A percentile compares a stretch with the other conserved stretches of the same genome.
Conservation (phyloP, 53 echinoderm and acorn worm species). For the Echinometra lucunter region DNA sequence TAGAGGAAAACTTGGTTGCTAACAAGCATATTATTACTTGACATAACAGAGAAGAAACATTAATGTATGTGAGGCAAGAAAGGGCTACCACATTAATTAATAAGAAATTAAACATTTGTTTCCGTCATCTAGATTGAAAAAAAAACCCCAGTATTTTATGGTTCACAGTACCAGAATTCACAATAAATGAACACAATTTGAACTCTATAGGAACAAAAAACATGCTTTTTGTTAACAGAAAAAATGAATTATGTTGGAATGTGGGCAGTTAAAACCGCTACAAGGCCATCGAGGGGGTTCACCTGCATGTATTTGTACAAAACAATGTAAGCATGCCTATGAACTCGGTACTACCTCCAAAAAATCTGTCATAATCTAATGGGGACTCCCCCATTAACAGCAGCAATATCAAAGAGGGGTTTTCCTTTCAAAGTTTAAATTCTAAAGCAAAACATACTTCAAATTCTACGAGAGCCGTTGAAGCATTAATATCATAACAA, state of each 20-base stretch:
- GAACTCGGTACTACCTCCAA: no score
- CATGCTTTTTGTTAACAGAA: no score
- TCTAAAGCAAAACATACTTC: background rate
- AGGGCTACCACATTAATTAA: background rate
- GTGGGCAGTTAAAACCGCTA: no score
- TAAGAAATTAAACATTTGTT: no score
- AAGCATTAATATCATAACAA: slow-evolving; percentile 1
- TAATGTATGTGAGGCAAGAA: background rate
- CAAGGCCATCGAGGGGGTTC: no score
- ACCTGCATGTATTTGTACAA: no score
- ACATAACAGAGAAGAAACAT: background rate
- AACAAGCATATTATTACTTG: background rate
- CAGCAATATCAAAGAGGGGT: background rate
- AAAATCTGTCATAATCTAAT: background rate
- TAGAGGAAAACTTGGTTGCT: background rate
- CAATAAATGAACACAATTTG: no score
- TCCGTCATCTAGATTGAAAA: no score
- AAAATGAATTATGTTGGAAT: no score
- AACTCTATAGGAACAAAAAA: no score
- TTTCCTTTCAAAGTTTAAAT: background rate
- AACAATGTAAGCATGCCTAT: background rate
- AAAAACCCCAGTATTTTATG: no score
- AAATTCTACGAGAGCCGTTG: background rate
- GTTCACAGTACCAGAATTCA: no score
- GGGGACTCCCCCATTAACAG: background rate